Percentiles rank a stretch among this genome's conserved stretches.
phyloP scores from a whole-genome alignment of 2,113 vertebrate species.

The Onychorhynchus coronatus region DNA sequence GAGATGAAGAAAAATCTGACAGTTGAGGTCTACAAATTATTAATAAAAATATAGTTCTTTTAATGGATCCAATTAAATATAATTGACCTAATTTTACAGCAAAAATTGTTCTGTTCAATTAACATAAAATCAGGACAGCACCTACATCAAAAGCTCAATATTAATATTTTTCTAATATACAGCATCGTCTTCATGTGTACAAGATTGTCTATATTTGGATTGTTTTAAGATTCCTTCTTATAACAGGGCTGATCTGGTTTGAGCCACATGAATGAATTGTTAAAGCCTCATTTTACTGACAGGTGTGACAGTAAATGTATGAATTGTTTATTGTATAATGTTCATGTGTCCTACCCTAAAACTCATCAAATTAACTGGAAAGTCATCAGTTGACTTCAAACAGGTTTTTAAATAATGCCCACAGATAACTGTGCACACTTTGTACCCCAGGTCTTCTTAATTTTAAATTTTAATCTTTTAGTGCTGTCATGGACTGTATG shows the following conservation, averaged over 20 bases:
- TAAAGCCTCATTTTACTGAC: not conserved
- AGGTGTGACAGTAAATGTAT: not conserved
- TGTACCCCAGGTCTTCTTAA: not conserved
- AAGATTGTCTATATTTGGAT: not conserved
- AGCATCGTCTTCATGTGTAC: not conserved
- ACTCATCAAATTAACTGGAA: not conserved
- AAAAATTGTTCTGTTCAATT: not conserved
- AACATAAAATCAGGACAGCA: not conserved
- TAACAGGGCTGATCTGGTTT: not conserved
- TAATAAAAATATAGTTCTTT: not conserved
- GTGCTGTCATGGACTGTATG: not conserved
- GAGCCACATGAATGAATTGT: not conserved
- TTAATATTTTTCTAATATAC: not conserved
- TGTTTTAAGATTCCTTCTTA: not conserved
- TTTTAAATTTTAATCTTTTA: not conserved
- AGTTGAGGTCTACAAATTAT: not conserved
- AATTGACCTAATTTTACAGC: not conserved
- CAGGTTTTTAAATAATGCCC: not conserved
- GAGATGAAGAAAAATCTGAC: not conserved
- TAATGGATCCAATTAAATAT: not conserved
- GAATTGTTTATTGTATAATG: not conserved
- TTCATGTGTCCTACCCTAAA: not conserved
- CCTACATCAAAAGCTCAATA: not conserved
- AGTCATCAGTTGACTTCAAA: not conserved
- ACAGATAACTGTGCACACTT: not conserved